A percentile compares a stretch with the other conserved stretches of the same genome.
phyloP scores from a whole-genome alignment of 1,140 invertebrate genomes.

The Cylas formicarius region DNA sequence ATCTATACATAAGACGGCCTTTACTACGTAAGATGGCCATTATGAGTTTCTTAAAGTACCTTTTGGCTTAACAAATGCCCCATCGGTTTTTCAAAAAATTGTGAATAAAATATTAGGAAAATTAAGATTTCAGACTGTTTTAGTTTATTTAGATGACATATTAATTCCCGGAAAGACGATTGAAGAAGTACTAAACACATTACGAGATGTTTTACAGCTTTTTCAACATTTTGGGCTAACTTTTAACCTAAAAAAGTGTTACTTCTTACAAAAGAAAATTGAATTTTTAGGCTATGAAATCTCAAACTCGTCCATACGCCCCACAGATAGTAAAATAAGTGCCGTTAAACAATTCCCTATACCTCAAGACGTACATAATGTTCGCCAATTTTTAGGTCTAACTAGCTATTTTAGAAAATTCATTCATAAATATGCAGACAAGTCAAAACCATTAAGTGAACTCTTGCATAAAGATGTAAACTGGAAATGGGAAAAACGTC shows the following conservation, averaged over 20 bases:
- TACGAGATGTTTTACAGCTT: too few species aligned
- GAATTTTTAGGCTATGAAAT: constrained; percentile 12
- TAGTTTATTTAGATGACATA: constrained; percentile 36
- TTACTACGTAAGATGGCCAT: constrained; percentile 27
- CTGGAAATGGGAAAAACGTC: too few species aligned
- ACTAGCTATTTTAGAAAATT: constrained; percentile 35
- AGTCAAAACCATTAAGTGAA: too few species aligned
- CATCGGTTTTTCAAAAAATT: constrained; percentile 22
- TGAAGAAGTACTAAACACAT: too few species aligned
- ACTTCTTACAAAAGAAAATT: constrained; percentile 27
- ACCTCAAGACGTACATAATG: constrained; percentile 1
- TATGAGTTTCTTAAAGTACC: constrained; percentile 29
- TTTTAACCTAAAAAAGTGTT: constrained; percentile 29
- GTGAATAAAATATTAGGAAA: constrained; percentile 18
- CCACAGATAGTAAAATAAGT: neutral
- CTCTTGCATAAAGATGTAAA: too few species aligned
- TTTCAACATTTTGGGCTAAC: too few species aligned
- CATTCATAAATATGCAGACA: too few species aligned
- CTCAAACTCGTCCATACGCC: neutral
- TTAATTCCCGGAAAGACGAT: constrained; percentile 26
- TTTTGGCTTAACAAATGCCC: constrained; percentile 28
- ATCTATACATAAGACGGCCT: constrained; percentile 25
- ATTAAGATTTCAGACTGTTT: constrained; percentile 19
- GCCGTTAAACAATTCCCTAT: constrained; percentile 1
- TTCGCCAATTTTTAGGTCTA: constrained; percentile 37